Evolutionary conservation across 2,888 invertebrate genomes (phyloP), one percentile per base, ranked within the genome.

Genomic region (Epistrophe grossulariae): DNA sequence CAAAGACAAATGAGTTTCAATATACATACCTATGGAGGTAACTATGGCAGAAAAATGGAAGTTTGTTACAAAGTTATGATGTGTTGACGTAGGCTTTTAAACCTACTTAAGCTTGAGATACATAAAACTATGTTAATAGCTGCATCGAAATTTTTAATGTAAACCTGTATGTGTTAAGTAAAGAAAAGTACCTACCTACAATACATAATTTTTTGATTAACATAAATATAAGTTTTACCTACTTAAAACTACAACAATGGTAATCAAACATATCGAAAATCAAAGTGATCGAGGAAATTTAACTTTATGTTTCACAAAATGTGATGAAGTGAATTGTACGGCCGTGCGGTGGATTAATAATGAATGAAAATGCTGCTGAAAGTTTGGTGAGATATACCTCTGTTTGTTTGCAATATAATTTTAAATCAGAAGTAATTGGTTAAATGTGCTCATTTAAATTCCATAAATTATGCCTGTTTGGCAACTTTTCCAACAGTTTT

Each of bases 291-390:
- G 15, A 8, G 60, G 11, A n/a, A 52, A 24, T 66, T 64, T 17
- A 2, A 48, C 71, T 40, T 70, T 64, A 45, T 43, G 28, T 28
- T 24, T 24, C 28, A 19, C 66, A 77, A 66, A 73, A 84, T 88
- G 79, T 70, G 70, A 79, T 79, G 60, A 76, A 62, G 45, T 77
- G 35, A 62, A 73, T 15, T 66, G 19, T 57, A 70, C 74, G 73
- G 70, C 35, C 13, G 55, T 73, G 52, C 79, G 77, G 66, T 68
- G 85, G 83, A 83, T 68, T 52, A 90, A 92, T 90, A 91, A 92
- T 92, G 92, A 92, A 91, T 90, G 92, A 93, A 92, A 93, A 92
- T 93, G 93, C 91, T 90, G 92, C 92, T 90, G 93, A 93, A 89
- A 93, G 93, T 91, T 91, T 93, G 92, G 92, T 93, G 90, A 91